Evolutionary conservation across 1,140 invertebrate genomes (phyloP), one percentile per base, ranked within the genome.

Genomic region (Monomorium pharaonis): DNA sequence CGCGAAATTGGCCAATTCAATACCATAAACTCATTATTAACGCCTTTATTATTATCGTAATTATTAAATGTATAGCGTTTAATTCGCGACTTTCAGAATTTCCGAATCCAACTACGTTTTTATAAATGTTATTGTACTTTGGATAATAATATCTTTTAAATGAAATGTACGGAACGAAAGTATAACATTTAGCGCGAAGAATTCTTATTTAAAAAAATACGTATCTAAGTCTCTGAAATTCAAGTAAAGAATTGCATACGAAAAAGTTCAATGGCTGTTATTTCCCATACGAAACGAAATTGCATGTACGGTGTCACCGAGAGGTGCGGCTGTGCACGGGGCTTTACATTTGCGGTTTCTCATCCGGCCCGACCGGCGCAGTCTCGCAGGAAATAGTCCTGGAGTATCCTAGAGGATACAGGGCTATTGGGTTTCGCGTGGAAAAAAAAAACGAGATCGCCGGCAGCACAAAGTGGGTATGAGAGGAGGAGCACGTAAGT

Each of bases 331-430:
- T 65, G 14, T 87, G 84, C 72, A 67, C 16, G 74, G 83, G 88
- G 86, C 77, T 91, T 87, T 92, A 92, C 92, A 94, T 94, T 93
- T 94, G 94, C 92, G 94, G 94, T 95, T 95, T 94, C 92, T 72
- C 94, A 94, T 95, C 94, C 94, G 94, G 93, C 89, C 93, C 85
- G 89, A 77, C 65, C 88, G 88, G 89, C 88, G 87, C 89, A 85
- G 86, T 85, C 70, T 86, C 88, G 92, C 94, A 95, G 94, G 94
- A 95, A 95, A 95, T 94, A 93, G 92, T 95, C 93, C 93, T 94
- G 93, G 89, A 94, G 94, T 93, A 92, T 95, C 94, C 93, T 94
- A 94, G 92, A 95, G 93, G 93, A 93, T 94, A 92, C 91, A 90
- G 85, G 94, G 94, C 93, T 94, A 94, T 95, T 94, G 91, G 90